Evolutionary conservation across 2,888 invertebrate species (phyloP).

Genomic region (Drosophila dives): DNA sequence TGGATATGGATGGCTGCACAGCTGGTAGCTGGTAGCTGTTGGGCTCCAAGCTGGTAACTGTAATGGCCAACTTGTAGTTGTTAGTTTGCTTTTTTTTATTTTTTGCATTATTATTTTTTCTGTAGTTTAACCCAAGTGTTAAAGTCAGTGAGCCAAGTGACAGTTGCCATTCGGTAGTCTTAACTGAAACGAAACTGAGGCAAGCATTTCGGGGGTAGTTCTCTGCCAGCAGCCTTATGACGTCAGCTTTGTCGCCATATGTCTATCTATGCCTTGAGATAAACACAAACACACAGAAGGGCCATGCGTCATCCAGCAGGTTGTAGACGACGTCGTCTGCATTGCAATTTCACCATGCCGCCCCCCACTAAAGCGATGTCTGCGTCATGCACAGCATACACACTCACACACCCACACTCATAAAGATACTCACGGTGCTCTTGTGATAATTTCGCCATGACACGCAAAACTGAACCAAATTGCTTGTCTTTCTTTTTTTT

Average conservation of each 20-base stretch:
- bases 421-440: constrained; percentile 1
- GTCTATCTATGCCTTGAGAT: constrained; percentile 23
- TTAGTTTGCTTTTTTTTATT: neutral
- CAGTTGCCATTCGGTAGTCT: constrained; percentile 38
- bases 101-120: constrained; percentile 10
- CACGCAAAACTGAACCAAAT: constrained; percentile 66
- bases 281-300: constrained; percentile 34
- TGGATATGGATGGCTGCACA: constrained; percentile 45
- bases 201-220: constrained; percentile 66
- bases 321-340: constrained; percentile 49
- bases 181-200: constrained; percentile 7
- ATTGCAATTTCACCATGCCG: constrained; percentile 70
- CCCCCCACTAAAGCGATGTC: constrained; percentile 29
- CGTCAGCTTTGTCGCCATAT: constrained; percentile 77
- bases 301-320: constrained; percentile 71
- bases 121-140: constrained; percentile 44
- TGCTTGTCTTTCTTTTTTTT: constrained; percentile 30
- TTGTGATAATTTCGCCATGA: constrained; percentile 74
- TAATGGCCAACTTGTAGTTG: constrained; percentile 52
- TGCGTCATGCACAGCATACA: constrained; percentile 51
- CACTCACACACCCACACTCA: constrained; percentile 13
- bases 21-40: constrained; percentile 32
- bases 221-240: constrained; percentile 54
- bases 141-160: constrained; percentile 40
- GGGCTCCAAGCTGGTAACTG: constrained; percentile 33